Base-by-base conservation (phyloP, 2,888 invertebrate genomes). In the Xanthorhoe spadicearia region DNA sequence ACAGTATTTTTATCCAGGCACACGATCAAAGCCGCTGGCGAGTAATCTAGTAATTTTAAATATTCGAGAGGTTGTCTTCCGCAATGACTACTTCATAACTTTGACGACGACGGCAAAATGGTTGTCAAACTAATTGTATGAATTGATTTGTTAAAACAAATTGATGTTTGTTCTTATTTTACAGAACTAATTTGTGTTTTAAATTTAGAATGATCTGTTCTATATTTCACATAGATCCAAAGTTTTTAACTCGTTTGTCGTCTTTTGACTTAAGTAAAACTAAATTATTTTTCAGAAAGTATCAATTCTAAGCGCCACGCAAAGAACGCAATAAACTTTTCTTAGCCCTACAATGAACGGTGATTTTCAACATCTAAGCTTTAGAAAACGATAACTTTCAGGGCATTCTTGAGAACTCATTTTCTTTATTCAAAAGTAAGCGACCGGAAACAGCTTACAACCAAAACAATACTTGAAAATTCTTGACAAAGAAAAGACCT, bases 361-460 rank as follows among this genome's bases (percentile, higher is more conserved):
- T 43, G 38, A 43, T 43, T 43, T 43, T 43, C 38, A 10, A 43
- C 38, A 43, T 43, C 13, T 4, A 32, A 5, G 38, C 38, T 43
- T 43, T 43, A 43, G 38, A 43, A 66, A 72, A 63, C 66, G 64
- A 69, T 72, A 70, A 71, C 71, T 72, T 71, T 59, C 60, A 67
- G 61, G 67, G 68, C 72, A 70, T 72, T 68, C 65, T 61, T 66
- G 57, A 67, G 70, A 74, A 74, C 71, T 74, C 70, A 72, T 71
- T 72, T 72, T 70, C 71, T 72, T 74, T 74, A 72, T 74, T 66
- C 71, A 69, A 71, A 74, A 74, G 70, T 67, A 72, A 74, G 70
- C 71, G 70, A 67, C 72, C 71, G 70, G 71, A 72, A 74, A 74
- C 66, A 66, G 70, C 69, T 70, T 61, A 60, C 70, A 66, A 69